Evolutionary conservation across 2,113 vertebrate genomes (phyloP).

Genomic region (Anolis sagrei): DNA sequence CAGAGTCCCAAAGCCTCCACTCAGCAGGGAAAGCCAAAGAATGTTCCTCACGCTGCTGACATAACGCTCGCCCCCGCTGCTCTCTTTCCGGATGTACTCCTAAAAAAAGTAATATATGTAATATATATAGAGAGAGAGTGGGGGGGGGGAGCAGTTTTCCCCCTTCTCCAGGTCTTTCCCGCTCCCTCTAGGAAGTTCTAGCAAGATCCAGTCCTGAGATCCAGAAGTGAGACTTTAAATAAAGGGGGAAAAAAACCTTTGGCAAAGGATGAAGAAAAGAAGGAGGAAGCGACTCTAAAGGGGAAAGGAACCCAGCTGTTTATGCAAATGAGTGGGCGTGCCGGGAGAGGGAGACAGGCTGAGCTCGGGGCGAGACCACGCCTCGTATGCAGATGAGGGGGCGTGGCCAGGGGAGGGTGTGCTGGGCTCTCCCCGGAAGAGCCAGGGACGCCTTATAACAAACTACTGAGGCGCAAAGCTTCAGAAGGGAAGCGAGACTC

Average conservation of each 20-base stretch:
- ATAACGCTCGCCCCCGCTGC: not conserved
- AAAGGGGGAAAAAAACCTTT: no score
- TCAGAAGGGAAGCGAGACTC: slow-evolving; percentile 61
- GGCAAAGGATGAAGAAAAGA: no score
- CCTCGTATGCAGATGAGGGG: slow-evolving; percentile 69
- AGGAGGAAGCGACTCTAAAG: not conserved
- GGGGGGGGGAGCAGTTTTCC: no score
- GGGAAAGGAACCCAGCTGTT: not conserved
- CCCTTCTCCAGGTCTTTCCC: not conserved
- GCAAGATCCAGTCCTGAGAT: not conserved
- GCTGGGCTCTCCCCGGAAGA: slow-evolving; percentile 79
- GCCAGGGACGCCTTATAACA: slow-evolving; percentile 80
- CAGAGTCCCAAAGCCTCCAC: not conserved
- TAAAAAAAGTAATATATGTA: no score
- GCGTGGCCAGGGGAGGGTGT: slow-evolving; percentile 80
- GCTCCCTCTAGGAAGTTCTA: slow-evolving; percentile 10
- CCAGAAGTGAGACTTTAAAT: no score
- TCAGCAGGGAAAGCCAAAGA: slow-evolving; percentile 12
- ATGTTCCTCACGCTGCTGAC: not conserved
- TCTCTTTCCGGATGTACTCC: not conserved
- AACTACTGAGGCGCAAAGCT: slow-evolving; percentile 81
- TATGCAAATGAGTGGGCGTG: slow-evolving; percentile 70
- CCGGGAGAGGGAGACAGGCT: not conserved
- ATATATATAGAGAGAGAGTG: no score
- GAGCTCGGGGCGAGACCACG: slow-evolving; percentile 11